phyloP scores from a whole-genome alignment of 2,113 vertebrate genomes.

The Paradisaea rubra region DNA sequence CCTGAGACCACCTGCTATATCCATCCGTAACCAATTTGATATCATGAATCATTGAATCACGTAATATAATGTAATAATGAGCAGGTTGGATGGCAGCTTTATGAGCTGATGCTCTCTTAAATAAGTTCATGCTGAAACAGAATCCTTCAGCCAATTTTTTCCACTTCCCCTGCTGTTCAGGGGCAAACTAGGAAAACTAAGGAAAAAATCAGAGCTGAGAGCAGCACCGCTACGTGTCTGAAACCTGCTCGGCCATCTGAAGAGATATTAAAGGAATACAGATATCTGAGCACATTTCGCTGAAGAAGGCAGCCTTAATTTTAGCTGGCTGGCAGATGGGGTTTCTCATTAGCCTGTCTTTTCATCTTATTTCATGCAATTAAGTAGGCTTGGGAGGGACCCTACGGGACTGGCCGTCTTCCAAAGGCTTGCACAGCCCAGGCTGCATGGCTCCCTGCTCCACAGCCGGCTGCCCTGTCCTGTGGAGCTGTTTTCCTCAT shows the following conservation, averaged over 20 bases:
- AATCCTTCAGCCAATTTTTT: conserved; percentile 28
- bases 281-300: neutral
- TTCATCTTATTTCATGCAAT: conserved; percentile 48
- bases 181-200: neutral
- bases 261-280: neutral
- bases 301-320: conserved; percentile 27
- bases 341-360: conserved; percentile 53
- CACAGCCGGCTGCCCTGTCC: rapidly evolving
- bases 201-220: neutral
- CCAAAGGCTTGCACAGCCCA: neutral
- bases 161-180: conserved; percentile 10
- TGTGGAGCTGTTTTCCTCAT: rapidly evolving
- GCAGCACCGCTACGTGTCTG: neutral
- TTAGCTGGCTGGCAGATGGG: conserved; percentile 52
- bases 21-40: neutral
- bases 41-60: neutral
- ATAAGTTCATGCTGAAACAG: conserved; percentile 23
- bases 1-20: neutral
- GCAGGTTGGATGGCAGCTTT: conserved; percentile 13
- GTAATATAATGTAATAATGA: conserved; percentile 4
- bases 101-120: conserved; percentile 33
- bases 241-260: conserved; percentile 1
- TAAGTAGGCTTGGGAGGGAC: conserved; percentile 33
- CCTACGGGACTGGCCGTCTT: neutral
- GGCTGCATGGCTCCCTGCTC: rapidly evolving